Base-by-base conservation (phyloP, 2,797 vertebrate species). In the Chelonia mydas region DNA sequence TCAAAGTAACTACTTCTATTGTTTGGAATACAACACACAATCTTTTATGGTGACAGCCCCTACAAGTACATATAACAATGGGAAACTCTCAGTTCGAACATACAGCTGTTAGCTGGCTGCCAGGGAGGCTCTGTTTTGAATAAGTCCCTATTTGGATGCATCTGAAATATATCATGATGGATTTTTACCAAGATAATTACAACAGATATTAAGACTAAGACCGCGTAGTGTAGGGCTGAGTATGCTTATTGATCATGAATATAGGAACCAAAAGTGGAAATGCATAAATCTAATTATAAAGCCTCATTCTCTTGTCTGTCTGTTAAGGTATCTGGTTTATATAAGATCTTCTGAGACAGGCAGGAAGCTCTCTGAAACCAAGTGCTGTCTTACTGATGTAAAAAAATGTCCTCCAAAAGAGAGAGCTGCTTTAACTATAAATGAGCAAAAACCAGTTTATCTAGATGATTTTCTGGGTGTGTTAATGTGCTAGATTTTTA, bases 161-260 rank as follows among this genome's bases (percentile, higher is more conserved):
- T 41, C 81, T 82, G 15, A 79, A 80, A 25, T 86, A 57, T 59
- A 9, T 25, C 15, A 17, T 25, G 77, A 61, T 37, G 27, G 7
- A 81, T 91, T 96, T 65, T 97, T 91, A 41, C 83, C 50, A 85
- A 86, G 50, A 86, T 81, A 83, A 55, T 2, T 89, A 92, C 49
- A 68, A 47, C 53, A 82, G 79, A 37, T 87, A 90, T 86, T 77
- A 90, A 88, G 57, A 82, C 19, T 33, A 72, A 87, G 23, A 96
- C 81, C 19, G 86, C 51, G 47, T 57, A 77, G 37, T 53, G 74
- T 77, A 92, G 68, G 13, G 50, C 55, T n/a, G 61, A 45, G 28
- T 74, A 89, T 86, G 33, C 50, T 65, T 91, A 53, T 50, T 80
- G 84, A 83, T 93, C 88, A 88, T 94, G 83, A 90, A 81, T 82